Base-by-base conservation (phyloP, 2,888 invertebrate species). In the Linyphia triangularis region DNA sequence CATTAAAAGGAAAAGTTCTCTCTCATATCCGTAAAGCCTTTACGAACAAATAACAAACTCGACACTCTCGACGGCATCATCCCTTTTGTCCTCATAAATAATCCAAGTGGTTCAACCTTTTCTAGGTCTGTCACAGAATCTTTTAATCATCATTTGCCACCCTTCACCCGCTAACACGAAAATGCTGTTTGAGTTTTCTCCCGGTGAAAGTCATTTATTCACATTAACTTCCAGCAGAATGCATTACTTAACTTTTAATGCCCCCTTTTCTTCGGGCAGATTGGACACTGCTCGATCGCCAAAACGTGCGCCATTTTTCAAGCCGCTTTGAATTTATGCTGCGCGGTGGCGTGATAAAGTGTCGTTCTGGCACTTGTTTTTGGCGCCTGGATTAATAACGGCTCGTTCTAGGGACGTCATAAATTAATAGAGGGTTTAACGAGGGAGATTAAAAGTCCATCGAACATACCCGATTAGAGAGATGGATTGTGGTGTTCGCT, bases 121-220 rank as follows among this genome's bases (percentile, higher is more conserved):
- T 22, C 69, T n/a, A 33, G 69, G 19, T 19, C 10, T 30, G 30
- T 59, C 57, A 59, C 73, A 65, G 37, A 2, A 30, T 61, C 61
- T 82, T 37, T 72, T 82, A 82, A 83, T 83, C 83, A 73, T 83
- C 83, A 73, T 83, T 73, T 83, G 61, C 73, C 19, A 40, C 57
- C 7, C 22, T 63, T 67, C 63, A 63, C 10, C 67, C 28, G 6
- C 57, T 37, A 83, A 83, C 83, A 83, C 30, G 83, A 83, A 73
- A 83, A 83, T 19, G 63, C 83, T 65, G 63, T 83, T 83, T 65
- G 61, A 61, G 63, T 24, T 43, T 30, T 22, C 26, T 7, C 22
- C 61, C 33, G 26, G 9, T 6, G 6, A 22, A 19, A 1, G 24
- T 26, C 30, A 70, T 82, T 82, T 82, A 82, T 82, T 72, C 70